These are phyloP conservation scores for Desmodus rotundus DNA, from an alignment of 2,113 vertebrate genomes.

Conservation along the genomic window DNA sequence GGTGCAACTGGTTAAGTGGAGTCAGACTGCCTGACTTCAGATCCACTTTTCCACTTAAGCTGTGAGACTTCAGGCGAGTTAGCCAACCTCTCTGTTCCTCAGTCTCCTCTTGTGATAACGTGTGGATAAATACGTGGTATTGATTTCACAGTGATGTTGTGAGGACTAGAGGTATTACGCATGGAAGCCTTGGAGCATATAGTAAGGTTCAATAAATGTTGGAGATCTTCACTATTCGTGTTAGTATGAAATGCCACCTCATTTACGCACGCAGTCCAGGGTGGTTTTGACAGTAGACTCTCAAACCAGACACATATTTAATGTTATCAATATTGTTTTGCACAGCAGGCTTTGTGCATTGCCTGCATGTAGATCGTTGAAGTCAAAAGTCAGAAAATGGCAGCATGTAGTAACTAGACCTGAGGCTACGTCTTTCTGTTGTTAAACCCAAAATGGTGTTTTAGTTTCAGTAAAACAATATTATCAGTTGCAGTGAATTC, in stretches of 20 bases:
- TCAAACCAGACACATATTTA: not conserved
- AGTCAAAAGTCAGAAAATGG: not conserved
- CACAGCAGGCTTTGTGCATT: not conserved
- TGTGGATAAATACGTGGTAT: not conserved
- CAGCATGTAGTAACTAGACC: not conserved
- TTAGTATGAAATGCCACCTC: not conserved
- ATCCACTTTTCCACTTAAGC: not conserved
- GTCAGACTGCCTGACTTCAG: not conserved
- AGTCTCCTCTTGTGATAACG: not conserved
- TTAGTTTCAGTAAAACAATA: not conserved
- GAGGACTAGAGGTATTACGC: not conserved
- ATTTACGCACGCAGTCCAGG: not conserved
- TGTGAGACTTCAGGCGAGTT: not conserved
- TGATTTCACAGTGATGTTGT: not conserved
- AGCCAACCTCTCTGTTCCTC: not conserved
- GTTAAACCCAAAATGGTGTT: not conserved
- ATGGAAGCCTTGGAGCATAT: not conserved
- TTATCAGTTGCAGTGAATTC: not conserved
- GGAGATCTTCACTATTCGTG: not conserved
- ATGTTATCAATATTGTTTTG: conserved; percentile 14
- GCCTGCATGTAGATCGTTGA: not conserved
- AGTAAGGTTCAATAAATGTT: not conserved
- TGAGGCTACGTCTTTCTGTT: not conserved
- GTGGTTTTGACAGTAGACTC: not conserved
- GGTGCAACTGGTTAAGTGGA: not conserved